A percentile compares a stretch with the other conserved stretches of the same genome.
These are phyloP conservation scores for human (Homo sapiens) DNA, from an alignment of 2,113 vertebrate genomes.

Conservation along the genomic window DNA sequence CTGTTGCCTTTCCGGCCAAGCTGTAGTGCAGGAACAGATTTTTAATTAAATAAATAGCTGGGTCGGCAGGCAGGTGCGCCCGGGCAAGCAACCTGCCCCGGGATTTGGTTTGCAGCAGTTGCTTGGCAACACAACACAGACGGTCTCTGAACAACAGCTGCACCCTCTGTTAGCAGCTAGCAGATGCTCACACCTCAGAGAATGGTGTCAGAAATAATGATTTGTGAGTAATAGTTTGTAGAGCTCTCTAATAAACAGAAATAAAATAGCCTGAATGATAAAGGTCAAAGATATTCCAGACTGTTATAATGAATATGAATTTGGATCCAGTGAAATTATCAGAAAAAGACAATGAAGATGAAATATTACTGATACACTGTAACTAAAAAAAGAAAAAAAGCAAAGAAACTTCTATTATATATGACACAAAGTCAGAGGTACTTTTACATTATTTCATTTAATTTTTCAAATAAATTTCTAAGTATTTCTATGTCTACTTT, in stretches of 20 bases:
- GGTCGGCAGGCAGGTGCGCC: conserved; percentile 76
- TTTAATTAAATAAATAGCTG: conserved; percentile 81
- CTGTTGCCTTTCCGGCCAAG: conserved; percentile 48
- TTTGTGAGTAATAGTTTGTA: conserved; percentile 13
- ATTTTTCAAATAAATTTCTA: not conserved
- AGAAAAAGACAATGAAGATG: conserved; percentile 3
- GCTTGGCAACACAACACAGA: conserved; percentile 71
- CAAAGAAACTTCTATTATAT: not conserved
- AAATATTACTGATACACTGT: not conserved
- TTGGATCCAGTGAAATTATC: not conserved
- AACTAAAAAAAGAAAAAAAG: not conserved
- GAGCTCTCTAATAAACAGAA: conserved; percentile 38
- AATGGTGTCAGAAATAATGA: conserved; percentile 65
- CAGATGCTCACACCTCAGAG: conserved; percentile 77
- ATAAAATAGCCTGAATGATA: conserved; percentile 10
- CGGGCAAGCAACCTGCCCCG: conserved; percentile 66
- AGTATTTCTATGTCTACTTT: not conserved
- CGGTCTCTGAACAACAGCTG: conserved; percentile 73
- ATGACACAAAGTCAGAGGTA: not conserved
- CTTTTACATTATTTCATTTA: not conserved
- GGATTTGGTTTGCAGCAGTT: conserved; percentile 80
- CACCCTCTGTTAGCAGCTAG: conserved; percentile 61
- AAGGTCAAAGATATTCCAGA: not conserved
- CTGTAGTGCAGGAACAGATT: conserved; percentile 58
- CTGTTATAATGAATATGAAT: not conserved